Evolutionary conservation across 2,113 vertebrate genomes (phyloP), one percentile per base, ranked within the genome.

Genomic region (Gobio gobio): DNA sequence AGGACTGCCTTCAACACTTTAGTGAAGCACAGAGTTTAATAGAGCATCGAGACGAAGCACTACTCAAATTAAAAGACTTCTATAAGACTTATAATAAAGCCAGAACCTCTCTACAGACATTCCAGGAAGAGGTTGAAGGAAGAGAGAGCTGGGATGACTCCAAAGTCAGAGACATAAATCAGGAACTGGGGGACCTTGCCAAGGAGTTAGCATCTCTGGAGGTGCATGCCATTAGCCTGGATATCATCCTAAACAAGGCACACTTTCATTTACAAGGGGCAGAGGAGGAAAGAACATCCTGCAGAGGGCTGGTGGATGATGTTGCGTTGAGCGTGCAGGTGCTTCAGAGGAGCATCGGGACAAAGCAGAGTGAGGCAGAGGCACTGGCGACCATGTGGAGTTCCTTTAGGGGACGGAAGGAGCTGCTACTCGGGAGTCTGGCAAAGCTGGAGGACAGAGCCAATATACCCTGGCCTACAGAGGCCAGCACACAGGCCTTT

Each of bases 311-410:
- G 5, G 94, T 94, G 0, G 96, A 97, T 83, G 93, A 92, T 36
- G 91, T 99, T 22, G 92, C 87, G 2, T 75, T 90, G 70, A 95
- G 95, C 66, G 77, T 99, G 77, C 97, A 99, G 81, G 90, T 92
- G 77, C 93, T 97, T 73, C 97, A 97, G 92, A 96, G 92, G 86
- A 92, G 95, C 1, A 90, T 99, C 73, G 98, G 98, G n/a, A 96
- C 95, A 83, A 98, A 96, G 90, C 98, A 97, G 90, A 97, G 95
- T 73, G 97, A 99, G 87, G 97, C 97, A 0, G 97, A 99, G 72
- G 96, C 96, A 24, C 92, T 98, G 61, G 92, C 87, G 0, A 91
- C 91, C 0, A 77, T 98, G 86, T 94, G 90, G 91, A 95, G 91
- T 82, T 95, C 96, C 10, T 98, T 98, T 80, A 91, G 87, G 58